Evolutionary conservation across 2,113 vertebrate species (phyloP).

Genomic region (Phodopus roborovskii): DNA sequence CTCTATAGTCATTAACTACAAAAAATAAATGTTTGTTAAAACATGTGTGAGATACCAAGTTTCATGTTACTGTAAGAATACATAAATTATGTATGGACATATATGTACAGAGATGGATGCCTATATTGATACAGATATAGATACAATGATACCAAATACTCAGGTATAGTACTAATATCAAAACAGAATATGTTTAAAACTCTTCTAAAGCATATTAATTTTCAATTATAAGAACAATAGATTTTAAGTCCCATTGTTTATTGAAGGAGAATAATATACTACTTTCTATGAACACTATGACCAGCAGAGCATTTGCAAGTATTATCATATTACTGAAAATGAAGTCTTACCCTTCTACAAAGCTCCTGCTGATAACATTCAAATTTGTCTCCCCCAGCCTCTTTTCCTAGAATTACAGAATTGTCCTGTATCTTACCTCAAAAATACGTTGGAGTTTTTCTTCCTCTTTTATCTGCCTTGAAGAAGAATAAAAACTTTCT

Average conservation of each 20-base stretch:
- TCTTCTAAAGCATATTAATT: constrained; percentile 20
- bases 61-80: background rate
- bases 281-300: background rate
- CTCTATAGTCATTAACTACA: background rate
- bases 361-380: background rate
- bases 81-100: background rate
- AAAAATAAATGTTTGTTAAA: constrained; percentile 35
- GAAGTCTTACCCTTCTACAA: background rate
- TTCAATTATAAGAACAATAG: background rate
- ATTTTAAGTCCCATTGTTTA: background rate
- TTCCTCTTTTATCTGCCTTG: background rate
- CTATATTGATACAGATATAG: background rate
- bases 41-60: background rate
- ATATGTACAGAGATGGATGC: background rate
- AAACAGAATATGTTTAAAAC: background rate
- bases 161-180: background rate
- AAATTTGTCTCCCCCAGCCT: background rate
- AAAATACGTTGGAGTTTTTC: constrained; percentile 9
- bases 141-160: background rate
- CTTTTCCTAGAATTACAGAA: constrained; percentile 40
- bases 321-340: background rate
- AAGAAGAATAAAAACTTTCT: background rate
- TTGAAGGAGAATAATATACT: background rate
- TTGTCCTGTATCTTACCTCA: background rate
- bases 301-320: background rate